phyloP scores from a whole-genome alignment of 2,113 vertebrate genomes.

The Otocyon megalotis region DNA sequence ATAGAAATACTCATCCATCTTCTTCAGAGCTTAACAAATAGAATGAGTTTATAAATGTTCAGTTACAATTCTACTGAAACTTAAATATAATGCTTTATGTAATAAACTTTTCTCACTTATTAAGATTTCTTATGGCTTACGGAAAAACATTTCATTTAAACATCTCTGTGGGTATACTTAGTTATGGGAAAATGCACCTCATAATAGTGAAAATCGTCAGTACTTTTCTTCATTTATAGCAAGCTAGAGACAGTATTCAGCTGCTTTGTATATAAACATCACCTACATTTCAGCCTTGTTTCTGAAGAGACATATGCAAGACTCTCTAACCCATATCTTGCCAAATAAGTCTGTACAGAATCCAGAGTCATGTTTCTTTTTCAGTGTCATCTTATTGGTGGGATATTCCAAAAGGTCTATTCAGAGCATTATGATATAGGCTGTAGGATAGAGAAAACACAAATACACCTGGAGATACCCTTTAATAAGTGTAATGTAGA shows the following conservation, averaged over 20 bases:
- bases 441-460: constrained; percentile 46
- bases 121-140: neutral
- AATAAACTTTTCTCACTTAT: neutral
- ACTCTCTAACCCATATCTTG: neutral
- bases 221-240: neutral
- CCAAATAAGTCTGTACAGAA: neutral
- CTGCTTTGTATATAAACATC: neutral
- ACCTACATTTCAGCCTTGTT: neutral
- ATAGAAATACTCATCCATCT: neutral
- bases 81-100: neutral
- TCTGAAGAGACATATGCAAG: neutral
- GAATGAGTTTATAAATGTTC: constrained; percentile 9
- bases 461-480: constrained; percentile 68
- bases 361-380: neutral
- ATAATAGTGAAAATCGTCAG: neutral
- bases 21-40: neutral
- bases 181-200: neutral
- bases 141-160: constrained; percentile 18
- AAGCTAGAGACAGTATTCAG: neutral
- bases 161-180: neutral
- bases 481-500: constrained; percentile 82
- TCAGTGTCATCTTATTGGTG: constrained; percentile 44
- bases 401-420: constrained; percentile 61
- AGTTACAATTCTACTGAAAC: constrained; percentile 13
- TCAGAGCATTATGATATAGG: constrained; percentile 68